Evolutionary conservation across 2,113 vertebrate species (phyloP), one percentile per base, ranked within the genome.

Genomic region (Carettochelys insculpta): DNA sequence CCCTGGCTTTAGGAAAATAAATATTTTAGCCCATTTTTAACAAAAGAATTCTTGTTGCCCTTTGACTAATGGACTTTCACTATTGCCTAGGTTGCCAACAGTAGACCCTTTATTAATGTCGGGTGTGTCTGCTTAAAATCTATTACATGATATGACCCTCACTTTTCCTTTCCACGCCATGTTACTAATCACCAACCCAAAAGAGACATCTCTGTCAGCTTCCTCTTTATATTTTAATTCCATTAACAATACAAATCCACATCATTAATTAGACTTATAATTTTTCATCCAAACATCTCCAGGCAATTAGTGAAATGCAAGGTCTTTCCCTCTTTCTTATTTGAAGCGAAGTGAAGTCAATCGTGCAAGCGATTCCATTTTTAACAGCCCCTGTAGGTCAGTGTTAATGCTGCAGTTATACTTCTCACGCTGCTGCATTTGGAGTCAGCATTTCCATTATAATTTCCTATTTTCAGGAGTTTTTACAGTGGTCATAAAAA

Each of bases 391-490:
- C 79, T 90, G 85, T 85, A 84, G 90, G 88, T 91, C 92, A 53
- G 68, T 34, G 90, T 82, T 90, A 89, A 31, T 82, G 83, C 82
- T 45, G 41, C 79, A 88, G 45, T 92, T 90, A 41, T 92, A 90
- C 86, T 88, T 88, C 83, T 95, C 61, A 77, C 88, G 6, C 77
- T 79, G 90, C 83, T 93, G 56, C 89, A 71, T 71, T 1, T 53
- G 84, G 93, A 96, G 89, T 92, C 96, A 96, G 92, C 94, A 88
- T 97, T 96, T 97, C 95, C 93, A 95, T 97, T 91, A 94, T 95
- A 94, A 95, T 95, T 97, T 96, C 95, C 95, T 95, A 96, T 97
- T 96, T 97, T 96, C 93, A 95, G 94, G 93, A 95, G 95, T 95
- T 96, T 94, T 94, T 96, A 96, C 94, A 88, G 92, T 94, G 94